Conservation (phyloP, 2,113 vertebrate genomes). For the Oxyruncus cristatus region DNA sequence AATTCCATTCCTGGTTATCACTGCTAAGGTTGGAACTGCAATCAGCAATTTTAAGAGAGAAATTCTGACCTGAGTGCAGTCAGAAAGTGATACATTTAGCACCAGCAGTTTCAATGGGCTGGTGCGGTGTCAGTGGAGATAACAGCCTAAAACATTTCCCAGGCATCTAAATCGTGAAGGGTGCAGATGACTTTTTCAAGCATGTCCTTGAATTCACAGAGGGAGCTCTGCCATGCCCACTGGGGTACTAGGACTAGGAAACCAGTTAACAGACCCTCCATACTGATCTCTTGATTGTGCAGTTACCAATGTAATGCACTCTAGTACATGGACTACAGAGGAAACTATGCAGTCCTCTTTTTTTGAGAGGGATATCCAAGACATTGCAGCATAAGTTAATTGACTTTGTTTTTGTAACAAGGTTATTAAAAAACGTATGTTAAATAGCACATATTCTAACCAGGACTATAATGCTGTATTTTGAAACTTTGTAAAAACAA, state of each 20-base stretch:
- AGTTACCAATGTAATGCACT: neutral
- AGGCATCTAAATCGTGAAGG: neutral
- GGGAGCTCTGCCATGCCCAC: neutral
- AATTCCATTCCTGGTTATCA: neutral
- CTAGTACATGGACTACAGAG: neutral
- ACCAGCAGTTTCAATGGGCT: neutral
- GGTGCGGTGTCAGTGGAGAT: rapidly evolving
- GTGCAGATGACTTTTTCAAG: neutral
- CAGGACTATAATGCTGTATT: neutral
- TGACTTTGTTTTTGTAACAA: neutral
- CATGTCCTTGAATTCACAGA: neutral
- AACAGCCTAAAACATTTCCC: neutral
- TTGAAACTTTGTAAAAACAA: neutral
- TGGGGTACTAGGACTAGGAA: neutral
- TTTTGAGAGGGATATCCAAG: neutral
- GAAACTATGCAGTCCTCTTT: neutral
- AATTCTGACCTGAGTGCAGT: neutral
- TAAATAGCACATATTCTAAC: neutral
- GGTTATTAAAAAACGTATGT: neutral
- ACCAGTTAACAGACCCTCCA: neutral
- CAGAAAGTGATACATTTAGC: neutral
- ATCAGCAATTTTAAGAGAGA: neutral
- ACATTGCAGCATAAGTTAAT: neutral
- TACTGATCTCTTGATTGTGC: neutral
- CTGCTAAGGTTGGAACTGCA: neutral